Percentiles rank a stretch among this genome's conserved stretches.
Evolutionary conservation across 2,888 invertebrate genomes (phyloP).

Genomic region (Oscheius sp.): DNA sequence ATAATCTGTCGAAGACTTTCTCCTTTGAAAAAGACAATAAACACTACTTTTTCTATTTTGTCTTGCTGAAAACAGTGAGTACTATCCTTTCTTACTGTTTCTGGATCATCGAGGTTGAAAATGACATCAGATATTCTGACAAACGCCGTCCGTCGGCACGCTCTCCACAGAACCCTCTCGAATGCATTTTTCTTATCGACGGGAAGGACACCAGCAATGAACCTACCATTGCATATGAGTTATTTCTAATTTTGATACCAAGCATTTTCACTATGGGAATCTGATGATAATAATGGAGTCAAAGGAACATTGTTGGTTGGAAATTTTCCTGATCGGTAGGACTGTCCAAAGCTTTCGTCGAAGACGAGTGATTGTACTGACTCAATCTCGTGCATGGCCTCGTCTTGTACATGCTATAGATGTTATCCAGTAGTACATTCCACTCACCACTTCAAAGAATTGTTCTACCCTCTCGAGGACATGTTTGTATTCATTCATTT

Average conservation of each 20-base stretch:
- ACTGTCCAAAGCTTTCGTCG: conserved; percentile 38
- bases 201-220: conserved; percentile 94
- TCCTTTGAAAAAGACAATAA: conserved; percentile 82
- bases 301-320: conserved; percentile 38
- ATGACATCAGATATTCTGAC: conserved; percentile 92
- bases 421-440: not conserved
- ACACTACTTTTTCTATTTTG: conserved; percentile 81
- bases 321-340: conserved; percentile 33
- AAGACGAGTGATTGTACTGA: conserved; percentile 19
- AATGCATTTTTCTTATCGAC: conserved; percentile 91
- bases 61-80: conserved; percentile 36
- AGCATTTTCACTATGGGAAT: conserved; percentile 33
- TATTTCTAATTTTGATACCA: conserved; percentile 30
- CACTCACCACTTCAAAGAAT: conserved; percentile 61
- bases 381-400: conserved; percentile 31
- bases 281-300: conserved; percentile 36
- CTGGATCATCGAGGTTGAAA: conserved; percentile 87
- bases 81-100: conserved; percentile 80
- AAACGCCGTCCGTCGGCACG: conserved; percentile 95
- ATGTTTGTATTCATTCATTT: conserved; percentile 42
- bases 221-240: conserved; percentile 75
- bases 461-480: conserved; percentile 47
- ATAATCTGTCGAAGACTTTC: conserved; percentile 94
- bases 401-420: conserved; percentile 30
- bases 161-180: conserved; percentile 96